Conservation (phyloP, 2,113 vertebrate species). For the Protomyctophum bolini region DNA sequence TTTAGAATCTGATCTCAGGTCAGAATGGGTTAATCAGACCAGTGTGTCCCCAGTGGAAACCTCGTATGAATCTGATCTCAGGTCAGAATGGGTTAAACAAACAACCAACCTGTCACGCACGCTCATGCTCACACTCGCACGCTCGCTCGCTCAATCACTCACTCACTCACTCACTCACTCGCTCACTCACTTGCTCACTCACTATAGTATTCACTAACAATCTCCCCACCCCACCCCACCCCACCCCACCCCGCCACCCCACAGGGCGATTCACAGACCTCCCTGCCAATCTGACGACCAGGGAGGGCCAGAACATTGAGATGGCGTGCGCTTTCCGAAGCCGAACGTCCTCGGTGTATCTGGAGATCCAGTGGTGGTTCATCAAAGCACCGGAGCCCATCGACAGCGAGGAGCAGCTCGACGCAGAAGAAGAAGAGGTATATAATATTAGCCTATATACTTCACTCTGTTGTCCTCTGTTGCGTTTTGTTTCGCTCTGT, state of each 20-base stretch:
- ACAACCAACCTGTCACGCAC: no score
- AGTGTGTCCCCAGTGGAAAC: no score
- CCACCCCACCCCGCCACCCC: constrained; percentile 41
- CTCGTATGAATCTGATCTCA: no score
- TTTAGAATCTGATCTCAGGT: no score
- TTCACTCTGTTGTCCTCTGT: not conserved
- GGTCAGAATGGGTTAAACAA: no score
- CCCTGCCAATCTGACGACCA: constrained; percentile 90
- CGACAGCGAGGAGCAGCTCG: constrained; percentile 77
- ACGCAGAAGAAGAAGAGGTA: constrained; percentile 85
- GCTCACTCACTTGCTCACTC: not conserved
- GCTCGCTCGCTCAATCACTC: no score
- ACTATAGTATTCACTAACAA: not conserved
- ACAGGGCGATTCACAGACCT: constrained; percentile 95
- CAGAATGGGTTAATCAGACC: no score
- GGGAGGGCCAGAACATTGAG: constrained; percentile 94
- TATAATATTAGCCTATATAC: not conserved
- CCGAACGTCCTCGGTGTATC: constrained; percentile 88
- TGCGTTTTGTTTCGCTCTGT: not conserved
- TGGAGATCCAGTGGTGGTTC: constrained; percentile 99
- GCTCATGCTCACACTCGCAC: no score
- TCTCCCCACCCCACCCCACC: no score
- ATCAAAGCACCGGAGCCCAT: constrained; percentile 84
- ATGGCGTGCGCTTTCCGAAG: constrained; percentile 98
- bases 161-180: not conserved